Evolutionary conservation across 2,113 vertebrate genomes (phyloP), one percentile per base, ranked within the genome.

Genomic region (Pterocles orientalis): DNA sequence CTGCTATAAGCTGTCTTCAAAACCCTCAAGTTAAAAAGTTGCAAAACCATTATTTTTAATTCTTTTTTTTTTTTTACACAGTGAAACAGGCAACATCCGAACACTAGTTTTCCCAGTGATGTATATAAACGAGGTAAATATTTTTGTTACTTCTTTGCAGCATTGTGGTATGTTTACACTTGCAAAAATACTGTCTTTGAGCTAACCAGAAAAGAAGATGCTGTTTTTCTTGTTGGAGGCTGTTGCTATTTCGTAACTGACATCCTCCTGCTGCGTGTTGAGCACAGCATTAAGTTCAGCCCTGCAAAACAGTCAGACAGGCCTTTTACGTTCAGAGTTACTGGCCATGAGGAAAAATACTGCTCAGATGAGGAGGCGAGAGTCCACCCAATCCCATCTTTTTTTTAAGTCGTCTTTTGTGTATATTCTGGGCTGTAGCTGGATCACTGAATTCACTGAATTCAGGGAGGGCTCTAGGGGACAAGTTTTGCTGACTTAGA

Each of bases 71-170:
- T 94, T 58, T 94, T 57, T 79, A 87, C 65, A 19, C 97, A 99
- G 99, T 53, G 97, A 99, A 98, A 99, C 99, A 0, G 98, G 98
- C 91, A 97, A 98, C 25, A 98, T 99, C 93, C 97, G 81, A 92
- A 98, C 98, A 0, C 93, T 99, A 88, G 66, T 99, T 80, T 98
- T 99, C 71, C 99, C 99, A 65, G 98, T 99, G 95, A 98, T 99
- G 98, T 98, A 99, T 90, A 73, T 99, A 80, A 99, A 99, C 58
- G 99, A 99, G 99, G 99, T 99, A 98, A 98, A 94, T 78, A 56
- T 15, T 70, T 70, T 11, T 48, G 26, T 61, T 33, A 1, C 18
- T 73, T 60, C 56, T 70, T 60, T 72, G 50, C 34, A 82, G 51
- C 24, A 7, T 8, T 54, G 18, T 51, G 70, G 10, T 20, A 2